phyloP scores from a whole-genome alignment of 2,888 invertebrate species.

The Drosophila pseudotakahashii region DNA sequence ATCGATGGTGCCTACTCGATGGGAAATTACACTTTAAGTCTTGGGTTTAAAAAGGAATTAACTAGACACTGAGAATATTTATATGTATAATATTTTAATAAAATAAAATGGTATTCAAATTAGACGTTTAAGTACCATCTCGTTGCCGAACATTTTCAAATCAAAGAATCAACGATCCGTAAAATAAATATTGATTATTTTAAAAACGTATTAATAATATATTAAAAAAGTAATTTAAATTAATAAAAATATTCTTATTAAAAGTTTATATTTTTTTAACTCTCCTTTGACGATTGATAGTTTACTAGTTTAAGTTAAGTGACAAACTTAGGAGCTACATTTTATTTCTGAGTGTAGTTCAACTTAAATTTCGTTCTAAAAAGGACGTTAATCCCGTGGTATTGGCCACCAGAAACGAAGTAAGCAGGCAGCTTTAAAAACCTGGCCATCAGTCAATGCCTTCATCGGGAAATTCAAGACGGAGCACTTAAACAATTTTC shows the following conservation, averaged over 20 bases:
- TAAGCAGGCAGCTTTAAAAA: conserved; percentile 7
- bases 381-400: neutral
- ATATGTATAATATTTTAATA: too few relatives aligned
- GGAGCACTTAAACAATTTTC: conserved; percentile 71
- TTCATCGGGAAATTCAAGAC: conserved; percentile 56
- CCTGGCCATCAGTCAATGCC: conserved; percentile 13
- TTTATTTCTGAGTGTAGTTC: neutral
- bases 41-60: neutral
- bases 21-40: conserved; percentile 6
- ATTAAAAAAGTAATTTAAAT: too few relatives aligned
- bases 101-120: too few relatives aligned
- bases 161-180: too few relatives aligned
- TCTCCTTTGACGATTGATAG: neutral
- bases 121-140: too few relatives aligned
- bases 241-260: too few relatives aligned
- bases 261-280: too few relatives aligned
- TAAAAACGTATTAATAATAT: too few relatives aligned
- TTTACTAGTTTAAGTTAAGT: too few relatives aligned
- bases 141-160: too few relatives aligned
- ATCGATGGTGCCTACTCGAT: neutral
- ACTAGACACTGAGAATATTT: neutral
- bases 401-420: conserved; percentile 1
- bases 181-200: too few relatives aligned
- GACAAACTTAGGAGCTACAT: too few relatives aligned
- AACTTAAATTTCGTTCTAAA: neutral